phyloP scores from a whole-genome alignment of 2,888 invertebrate species.

The Hirtodrosophila cameraria region DNA sequence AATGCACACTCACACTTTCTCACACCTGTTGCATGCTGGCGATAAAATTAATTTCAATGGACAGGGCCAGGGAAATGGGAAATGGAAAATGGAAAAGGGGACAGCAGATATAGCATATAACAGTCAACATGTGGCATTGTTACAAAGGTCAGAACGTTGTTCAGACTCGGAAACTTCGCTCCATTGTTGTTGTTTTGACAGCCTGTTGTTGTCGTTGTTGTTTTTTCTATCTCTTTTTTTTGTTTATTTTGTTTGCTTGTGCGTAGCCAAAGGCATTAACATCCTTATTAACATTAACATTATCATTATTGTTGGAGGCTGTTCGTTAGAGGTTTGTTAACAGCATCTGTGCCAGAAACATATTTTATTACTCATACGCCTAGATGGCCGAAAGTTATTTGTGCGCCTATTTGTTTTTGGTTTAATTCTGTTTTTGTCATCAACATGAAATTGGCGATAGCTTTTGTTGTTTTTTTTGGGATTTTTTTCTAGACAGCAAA shows the following conservation, averaged over 20 bases:
- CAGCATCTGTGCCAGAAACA: constrained; percentile 29
- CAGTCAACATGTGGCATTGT: constrained; percentile 27
- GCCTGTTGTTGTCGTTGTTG: constrained; percentile 7
- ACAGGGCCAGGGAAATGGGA: too few relatives aligned
- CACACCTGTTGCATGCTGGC: constrained; percentile 55
- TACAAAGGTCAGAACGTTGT: constrained; percentile 47
- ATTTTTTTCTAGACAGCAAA: constrained; percentile 29
- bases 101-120: constrained; percentile 2
- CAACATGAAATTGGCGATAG: constrained; percentile 30
- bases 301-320: constrained; percentile 18
- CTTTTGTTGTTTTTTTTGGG: constrained; percentile 3
- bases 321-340: constrained; percentile 36
- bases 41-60: constrained; percentile 60
- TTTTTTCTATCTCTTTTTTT: constrained; percentile 7
- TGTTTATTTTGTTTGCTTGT: constrained; percentile 1
- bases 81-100: too few relatives aligned
- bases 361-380: constrained; percentile 69
- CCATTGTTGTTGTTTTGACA: constrained; percentile 8
- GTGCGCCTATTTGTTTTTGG: constrained; percentile 26
- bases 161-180: not conserved
- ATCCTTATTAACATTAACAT: constrained; percentile 42
- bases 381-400: constrained; percentile 36
- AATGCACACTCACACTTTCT: constrained; percentile 3
- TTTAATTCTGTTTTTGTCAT: constrained; percentile 14
- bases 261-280: constrained; percentile 23